Evolutionary conservation across 2,113 vertebrate species (phyloP).

Genomic region (Vidua macroura): DNA sequence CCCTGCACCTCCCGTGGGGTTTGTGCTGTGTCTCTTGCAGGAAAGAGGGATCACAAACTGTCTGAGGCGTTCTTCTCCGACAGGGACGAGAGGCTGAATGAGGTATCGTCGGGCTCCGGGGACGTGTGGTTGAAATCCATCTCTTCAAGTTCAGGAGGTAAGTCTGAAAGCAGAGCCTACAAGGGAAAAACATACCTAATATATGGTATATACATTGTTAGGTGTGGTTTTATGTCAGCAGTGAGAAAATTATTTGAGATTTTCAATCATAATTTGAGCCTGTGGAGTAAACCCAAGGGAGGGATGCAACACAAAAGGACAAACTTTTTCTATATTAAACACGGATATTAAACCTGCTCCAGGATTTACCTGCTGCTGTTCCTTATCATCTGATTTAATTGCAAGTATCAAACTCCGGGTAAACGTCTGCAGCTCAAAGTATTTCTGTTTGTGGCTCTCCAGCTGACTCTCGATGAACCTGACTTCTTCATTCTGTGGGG

Average conservation of each 20-base stretch:
- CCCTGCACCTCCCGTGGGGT: background rate
- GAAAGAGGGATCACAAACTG: constrained; percentile 71
- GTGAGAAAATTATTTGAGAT: background rate
- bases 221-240: background rate
- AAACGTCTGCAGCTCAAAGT: constrained; percentile 87
- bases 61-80: constrained; percentile 85
- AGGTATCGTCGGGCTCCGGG: constrained; percentile 78
- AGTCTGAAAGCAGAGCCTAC: constrained; percentile 91
- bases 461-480: constrained; percentile 92
- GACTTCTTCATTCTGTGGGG: constrained; percentile 90
- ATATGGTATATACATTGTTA: background rate
- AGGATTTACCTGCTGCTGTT: constrained; percentile 88
- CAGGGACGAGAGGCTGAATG: constrained; percentile 85
- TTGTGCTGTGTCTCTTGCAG: background rate
- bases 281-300: background rate
- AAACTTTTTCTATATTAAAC: background rate
- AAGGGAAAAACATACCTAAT: background rate
- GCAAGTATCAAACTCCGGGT: constrained; percentile 88
- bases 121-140: constrained; percentile 82
- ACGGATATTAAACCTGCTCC: background rate
- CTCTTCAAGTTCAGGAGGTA: constrained; percentile 92
- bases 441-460: constrained; percentile 92
- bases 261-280: background rate
- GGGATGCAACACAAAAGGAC: background rate
- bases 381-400: constrained; percentile 87